phyloP scores from a whole-genome alignment of 1,140 invertebrate genomes.

The Spodoptera frugiperda region DNA sequence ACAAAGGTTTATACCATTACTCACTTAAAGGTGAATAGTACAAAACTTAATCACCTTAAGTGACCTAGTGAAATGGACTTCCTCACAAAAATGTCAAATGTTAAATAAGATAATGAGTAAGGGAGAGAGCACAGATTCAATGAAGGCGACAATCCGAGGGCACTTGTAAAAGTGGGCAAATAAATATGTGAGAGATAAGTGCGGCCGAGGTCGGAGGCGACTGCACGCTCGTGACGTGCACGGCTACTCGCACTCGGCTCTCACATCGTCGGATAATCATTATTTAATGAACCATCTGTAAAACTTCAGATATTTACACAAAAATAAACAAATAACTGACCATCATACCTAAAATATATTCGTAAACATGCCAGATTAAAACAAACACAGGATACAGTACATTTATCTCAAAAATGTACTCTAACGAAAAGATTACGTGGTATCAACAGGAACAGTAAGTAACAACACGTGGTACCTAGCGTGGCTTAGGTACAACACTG shows the following conservation, averaged over 20 bases:
- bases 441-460: too few species aligned
- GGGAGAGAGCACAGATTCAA: slow-evolving; percentile 21
- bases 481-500: slow-evolving; percentile 2
- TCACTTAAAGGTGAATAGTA: slow-evolving; percentile 18
- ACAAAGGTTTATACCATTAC: slow-evolving; percentile 16
- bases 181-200: slow-evolving; percentile 55
- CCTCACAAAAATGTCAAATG: slow-evolving; percentile 7
- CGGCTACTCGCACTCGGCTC: slow-evolving; percentile 12
- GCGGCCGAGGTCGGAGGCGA: slow-evolving; percentile 62
- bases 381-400: slow-evolving; percentile 21
- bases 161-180: slow-evolving; percentile 58
- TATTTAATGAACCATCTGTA: background rate
- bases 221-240: slow-evolving; percentile 42
- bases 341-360: background rate
- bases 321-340: background rate
- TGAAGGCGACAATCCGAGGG: slow-evolving; percentile 43
- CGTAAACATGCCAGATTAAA: background rate
- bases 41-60: background rate
- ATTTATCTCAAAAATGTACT: slow-evolving; percentile 25
- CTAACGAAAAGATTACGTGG: slow-evolving; percentile 26
- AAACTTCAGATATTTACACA: background rate
- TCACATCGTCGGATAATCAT: slow-evolving; percentile 5
- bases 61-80: background rate
- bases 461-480: slow-evolving; percentile 8
- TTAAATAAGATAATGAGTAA: background rate